A percentile compares a stretch with the other conserved stretches of the same genome.
Evolutionary conservation across 2,888 invertebrate genomes (phyloP).

Genomic region (Mactromeris polynyma): DNA sequence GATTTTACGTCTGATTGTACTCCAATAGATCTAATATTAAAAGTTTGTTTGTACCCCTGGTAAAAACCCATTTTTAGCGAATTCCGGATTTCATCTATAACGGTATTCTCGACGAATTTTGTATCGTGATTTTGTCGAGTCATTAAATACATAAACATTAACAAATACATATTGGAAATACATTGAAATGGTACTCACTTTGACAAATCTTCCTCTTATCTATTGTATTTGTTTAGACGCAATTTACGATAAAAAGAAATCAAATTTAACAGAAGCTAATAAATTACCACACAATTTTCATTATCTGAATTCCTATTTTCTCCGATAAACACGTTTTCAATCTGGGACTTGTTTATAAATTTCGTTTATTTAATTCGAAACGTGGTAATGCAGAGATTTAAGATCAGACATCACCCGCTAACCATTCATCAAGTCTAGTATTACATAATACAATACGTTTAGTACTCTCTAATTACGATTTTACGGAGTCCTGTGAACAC

Average conservation of each 20-base stretch:
- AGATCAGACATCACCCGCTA: neutral
- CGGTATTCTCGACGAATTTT: too few species aligned
- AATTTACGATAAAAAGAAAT: neutral
- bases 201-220: too few species aligned
- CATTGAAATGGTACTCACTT: too few species aligned
- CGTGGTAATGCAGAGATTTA: neutral
- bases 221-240: too few species aligned
- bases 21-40: too few species aligned
- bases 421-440: neutral
- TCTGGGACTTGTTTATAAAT: neutral
- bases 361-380: neutral
- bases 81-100: too few species aligned
- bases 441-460: constrained; percentile 12
- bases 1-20: too few species aligned
- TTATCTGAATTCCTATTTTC: neutral
- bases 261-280: neutral
- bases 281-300: neutral
- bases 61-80: too few species aligned
- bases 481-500: neutral
- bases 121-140: too few species aligned
- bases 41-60: too few species aligned
- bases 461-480: neutral
- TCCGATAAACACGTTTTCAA: neutral
- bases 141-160: too few species aligned
- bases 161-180: too few species aligned